These are phyloP conservation scores for Lasioglossum figueresi DNA, from an alignment of 2,888 invertebrate genomes.

Conservation along the genomic window DNA sequence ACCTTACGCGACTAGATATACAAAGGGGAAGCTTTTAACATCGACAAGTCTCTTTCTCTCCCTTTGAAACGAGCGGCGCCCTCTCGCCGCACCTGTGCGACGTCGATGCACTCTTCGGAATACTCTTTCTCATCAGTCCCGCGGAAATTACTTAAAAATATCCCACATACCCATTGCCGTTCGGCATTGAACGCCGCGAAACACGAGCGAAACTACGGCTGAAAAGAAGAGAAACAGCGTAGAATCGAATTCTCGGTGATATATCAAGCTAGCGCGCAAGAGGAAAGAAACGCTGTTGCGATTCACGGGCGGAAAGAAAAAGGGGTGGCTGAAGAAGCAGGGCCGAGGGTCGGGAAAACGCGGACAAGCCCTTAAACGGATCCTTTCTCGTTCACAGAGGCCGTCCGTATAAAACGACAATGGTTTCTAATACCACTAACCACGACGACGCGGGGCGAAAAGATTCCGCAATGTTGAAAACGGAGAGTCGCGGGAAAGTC, in stretches of 20 bases:
- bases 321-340: not conserved
- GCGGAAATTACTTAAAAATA: not conserved
- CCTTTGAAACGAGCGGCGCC: conserved; percentile 20
- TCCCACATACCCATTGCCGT: not conserved
- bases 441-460: conserved; percentile 23
- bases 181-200: not conserved
- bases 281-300: not conserved
- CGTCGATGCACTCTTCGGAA: conserved; percentile 18
- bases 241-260: not conserved
- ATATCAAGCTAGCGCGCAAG: not conserved
- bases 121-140: not conserved
- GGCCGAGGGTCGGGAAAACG: not conserved
- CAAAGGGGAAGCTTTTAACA: conserved; percentile 49
- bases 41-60: conserved; percentile 37
- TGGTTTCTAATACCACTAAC: conserved; percentile 43
- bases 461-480: conserved; percentile 36
- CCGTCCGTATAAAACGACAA: conserved; percentile 32
- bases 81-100: not conserved
- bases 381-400: conserved; percentile 33
- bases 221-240: not conserved
- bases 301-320: not conserved
- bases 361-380: conserved; percentile 46
- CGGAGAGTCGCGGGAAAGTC: conserved; percentile 39
- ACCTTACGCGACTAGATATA: conserved; percentile 34
- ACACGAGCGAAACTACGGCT: not conserved